phyloP scores from a whole-genome alignment of 2,888 invertebrate species.

The Cheilosia variabilis region DNA sequence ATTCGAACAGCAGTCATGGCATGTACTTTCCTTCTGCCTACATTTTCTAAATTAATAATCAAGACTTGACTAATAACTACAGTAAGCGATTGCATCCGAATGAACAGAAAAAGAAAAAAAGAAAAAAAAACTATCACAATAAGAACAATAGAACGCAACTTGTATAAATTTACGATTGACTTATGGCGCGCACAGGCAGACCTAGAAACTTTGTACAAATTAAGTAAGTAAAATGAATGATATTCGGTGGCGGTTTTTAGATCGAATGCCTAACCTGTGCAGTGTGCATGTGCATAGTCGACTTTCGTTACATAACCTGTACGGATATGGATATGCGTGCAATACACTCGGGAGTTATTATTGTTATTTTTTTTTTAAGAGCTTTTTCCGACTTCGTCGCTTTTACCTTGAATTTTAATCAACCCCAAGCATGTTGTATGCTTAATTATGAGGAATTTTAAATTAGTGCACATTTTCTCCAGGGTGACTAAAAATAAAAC shows the following conservation, averaged over 20 bases:
- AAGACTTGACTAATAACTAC: constrained; percentile 21
- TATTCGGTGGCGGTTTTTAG: constrained; percentile 2
- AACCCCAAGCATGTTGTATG: not conserved
- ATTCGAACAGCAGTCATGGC: constrained; percentile 27
- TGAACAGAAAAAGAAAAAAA: constrained; percentile 1
- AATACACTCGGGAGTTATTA: constrained; percentile 10
- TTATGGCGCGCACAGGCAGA: constrained; percentile 19
- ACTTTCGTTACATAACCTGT: constrained; percentile 21
- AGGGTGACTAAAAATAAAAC: not conserved
- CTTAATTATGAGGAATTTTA: not conserved
- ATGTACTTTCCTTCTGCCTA: constrained; percentile 2
- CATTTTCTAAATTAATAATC: constrained; percentile 51
- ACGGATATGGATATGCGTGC: not conserved
- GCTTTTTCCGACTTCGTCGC: constrained; percentile 23
- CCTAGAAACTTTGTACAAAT: constrained; percentile 34
- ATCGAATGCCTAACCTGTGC: not conserved
- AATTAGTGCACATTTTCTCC: constrained; percentile 15
- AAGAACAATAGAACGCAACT: constrained; percentile 41
- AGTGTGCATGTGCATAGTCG: not conserved
- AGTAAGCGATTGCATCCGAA: constrained; percentile 29
- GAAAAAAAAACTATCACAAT: not conserved
- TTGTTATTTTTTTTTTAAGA: not conserved
- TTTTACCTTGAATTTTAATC: constrained; percentile 66
- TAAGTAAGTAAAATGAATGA: constrained; percentile 26
- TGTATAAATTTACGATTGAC: constrained; percentile 45